Conservation (phyloP, 2,888 invertebrate genomes). For the Drepanosiphum platanoidis region DNA sequence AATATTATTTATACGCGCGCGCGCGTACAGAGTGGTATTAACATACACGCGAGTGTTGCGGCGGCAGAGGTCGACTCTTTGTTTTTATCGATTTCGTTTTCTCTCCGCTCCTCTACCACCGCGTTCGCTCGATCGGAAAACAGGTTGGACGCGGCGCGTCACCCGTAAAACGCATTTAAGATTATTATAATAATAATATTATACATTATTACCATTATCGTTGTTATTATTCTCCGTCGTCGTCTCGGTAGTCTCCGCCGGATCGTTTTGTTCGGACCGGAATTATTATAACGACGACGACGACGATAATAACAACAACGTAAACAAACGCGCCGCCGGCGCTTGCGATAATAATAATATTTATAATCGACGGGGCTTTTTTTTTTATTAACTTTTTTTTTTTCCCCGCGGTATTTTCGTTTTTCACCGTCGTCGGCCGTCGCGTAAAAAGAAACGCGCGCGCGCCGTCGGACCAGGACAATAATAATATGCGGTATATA, state of each 20-base stretch:
- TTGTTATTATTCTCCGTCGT: neutral
- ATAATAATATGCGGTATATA: neutral
- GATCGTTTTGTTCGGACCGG: neutral
- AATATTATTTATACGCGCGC: too few relatives aligned
- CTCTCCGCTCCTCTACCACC: neutral
- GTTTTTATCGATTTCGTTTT: slow-evolving; percentile 18
- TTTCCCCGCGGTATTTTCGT: neutral
- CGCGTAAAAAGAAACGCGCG: too few relatives aligned
- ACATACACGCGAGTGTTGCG: neutral
- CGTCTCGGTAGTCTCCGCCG: neutral
- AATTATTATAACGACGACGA: slow-evolving; percentile 9
- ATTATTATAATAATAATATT: slow-evolving; percentile 5
- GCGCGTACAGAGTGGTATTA: neutral
- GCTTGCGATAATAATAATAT: neutral
- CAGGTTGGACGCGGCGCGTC: slow-evolving; percentile 37
- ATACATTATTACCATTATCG: too few relatives aligned
- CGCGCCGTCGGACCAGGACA: too few relatives aligned
- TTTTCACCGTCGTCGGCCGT: too few relatives aligned
- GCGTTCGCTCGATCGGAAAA: neutral
- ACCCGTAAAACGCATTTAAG: neutral
- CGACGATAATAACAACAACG: neutral
- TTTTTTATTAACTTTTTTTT: too few relatives aligned
- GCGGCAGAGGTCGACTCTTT: slow-evolving; percentile 31
- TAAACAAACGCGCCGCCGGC: neutral
- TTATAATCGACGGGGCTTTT: neutral